Base-by-base conservation (phyloP, 2,113 vertebrate genomes). In the Leucopsar rothschildi region DNA sequence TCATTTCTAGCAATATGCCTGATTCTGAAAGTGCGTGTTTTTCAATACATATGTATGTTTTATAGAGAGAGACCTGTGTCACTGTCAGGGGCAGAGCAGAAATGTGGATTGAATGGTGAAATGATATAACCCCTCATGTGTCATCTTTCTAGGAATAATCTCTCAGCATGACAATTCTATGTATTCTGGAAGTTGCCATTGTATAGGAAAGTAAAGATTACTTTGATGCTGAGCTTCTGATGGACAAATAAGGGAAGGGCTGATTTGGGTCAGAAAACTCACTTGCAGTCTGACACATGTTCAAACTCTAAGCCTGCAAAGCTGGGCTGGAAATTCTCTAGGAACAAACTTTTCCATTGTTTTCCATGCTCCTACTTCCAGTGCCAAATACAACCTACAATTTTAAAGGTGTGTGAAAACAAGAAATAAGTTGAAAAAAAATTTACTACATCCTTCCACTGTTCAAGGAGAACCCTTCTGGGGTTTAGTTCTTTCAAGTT, bases 351-450 rank as follows among this genome's bases (percentile, higher is more conserved):
- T 94, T 94, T 25, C 75, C 59, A 52, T 81, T 93, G 60, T 96
- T 95, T 90, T 85, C 29, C 49, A 28, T 5, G 22, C 20, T 93
- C 42, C 15, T 11, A 44, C 11, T 92, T 86, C 29, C 60, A 57
- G 44, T 81, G 92, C 79, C 82, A 95, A 92, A 73, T 28, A 70
- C 13, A 93, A 92, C 39, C 45, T 60, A 33, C 68, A 82, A 39
- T 93, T 95, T 81, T 83, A 45, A 59, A 96, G 80, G 71, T 93
- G 93, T 83, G 52, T 64, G 47, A 94, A 96, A 95, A 70, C 44
- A 95, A 88, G 59, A 82, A 90, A 47, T 49, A 75, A 42, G 29
- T 8, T 44, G 18, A 44, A 77, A 85, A 50, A 45, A 81, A 52
- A 23, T 3, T 31, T 79, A 82, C 47, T 65, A 17, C 56, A 63